phyloP scores from a whole-genome alignment of 2,113 vertebrate genomes.

The Lichenostomus cassidix region DNA sequence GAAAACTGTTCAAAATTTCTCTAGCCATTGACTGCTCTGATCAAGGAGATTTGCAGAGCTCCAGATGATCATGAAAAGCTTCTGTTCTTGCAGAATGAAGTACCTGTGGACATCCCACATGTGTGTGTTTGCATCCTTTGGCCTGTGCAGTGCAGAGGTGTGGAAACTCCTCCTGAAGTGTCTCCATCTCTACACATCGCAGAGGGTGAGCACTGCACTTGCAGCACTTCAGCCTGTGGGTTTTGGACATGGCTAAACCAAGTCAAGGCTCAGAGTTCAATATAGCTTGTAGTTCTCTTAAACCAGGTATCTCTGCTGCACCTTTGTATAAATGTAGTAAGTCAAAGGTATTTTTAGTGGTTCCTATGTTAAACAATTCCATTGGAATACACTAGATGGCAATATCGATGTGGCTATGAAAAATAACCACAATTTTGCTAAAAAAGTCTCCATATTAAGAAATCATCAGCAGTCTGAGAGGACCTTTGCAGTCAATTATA shows the following conservation, averaged over 20 bases:
- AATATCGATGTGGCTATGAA: slow-evolving; percentile 68
- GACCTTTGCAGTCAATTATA: not conserved
- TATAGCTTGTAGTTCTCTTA: not conserved
- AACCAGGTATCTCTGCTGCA: not conserved
- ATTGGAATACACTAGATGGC: slow-evolving; percentile 80
- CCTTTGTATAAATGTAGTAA: not conserved
- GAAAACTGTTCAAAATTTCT: not conserved
- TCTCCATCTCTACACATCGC: slow-evolving; percentile 73
- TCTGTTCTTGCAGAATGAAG: slow-evolving; percentile 86
- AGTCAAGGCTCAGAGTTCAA: not conserved
- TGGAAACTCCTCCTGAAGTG: slow-evolving; percentile 81
- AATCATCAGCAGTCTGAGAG: not conserved
- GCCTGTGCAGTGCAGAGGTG: slow-evolving; percentile 83
- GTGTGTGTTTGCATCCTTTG: slow-evolving; percentile 90
- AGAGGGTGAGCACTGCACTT: slow-evolving; percentile 68
- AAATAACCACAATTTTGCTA: not conserved
- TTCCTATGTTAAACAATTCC: not conserved
- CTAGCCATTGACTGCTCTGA: not conserved
- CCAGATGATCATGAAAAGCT: not conserved
- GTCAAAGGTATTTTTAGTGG: not conserved
- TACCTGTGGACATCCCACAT: slow-evolving; percentile 98
- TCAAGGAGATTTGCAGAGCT: not conserved
- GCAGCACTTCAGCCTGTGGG: not conserved
- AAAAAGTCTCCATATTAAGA: not conserved
- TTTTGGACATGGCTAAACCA: not conserved